phyloP scores from a whole-genome alignment of 1,140 invertebrate species.

The Ganaspis sp. region DNA sequence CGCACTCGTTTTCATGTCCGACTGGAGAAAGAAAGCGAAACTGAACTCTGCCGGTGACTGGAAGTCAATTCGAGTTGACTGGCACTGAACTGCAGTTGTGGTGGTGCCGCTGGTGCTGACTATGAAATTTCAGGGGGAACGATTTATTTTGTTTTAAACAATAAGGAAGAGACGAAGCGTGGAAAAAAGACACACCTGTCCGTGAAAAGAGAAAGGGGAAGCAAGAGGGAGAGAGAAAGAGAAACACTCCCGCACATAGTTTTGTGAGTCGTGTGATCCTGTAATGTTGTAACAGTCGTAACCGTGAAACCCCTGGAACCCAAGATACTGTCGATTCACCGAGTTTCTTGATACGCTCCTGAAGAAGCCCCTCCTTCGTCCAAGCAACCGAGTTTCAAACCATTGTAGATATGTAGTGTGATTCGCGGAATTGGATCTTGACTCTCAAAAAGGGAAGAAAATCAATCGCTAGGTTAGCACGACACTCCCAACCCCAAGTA shows the following conservation, averaged over 20 bases:
- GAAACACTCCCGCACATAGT: neutral
- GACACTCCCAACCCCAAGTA: neutral
- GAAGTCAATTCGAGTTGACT: neutral
- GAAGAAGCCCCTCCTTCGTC: constrained; percentile 2
- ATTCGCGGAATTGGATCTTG: neutral
- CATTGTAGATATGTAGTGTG: neutral
- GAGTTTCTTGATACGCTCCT: neutral
- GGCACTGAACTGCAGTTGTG: neutral
- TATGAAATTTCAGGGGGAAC: neutral
- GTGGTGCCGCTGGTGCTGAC: neutral
- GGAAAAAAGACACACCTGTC: neutral
- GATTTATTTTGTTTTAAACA: neutral
- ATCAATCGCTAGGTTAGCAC: neutral
- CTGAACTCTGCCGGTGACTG: neutral
- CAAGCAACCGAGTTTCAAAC: constrained; percentile 8
- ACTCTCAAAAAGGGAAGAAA: constrained; percentile 13
- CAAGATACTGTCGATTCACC: neutral
- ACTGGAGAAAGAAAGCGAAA: too few species aligned
- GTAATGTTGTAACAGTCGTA: neutral
- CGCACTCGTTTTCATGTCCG: neutral
- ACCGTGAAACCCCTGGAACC: neutral
- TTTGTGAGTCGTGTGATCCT: neutral
- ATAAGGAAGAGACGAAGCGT: neutral
- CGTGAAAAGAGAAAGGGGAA: neutral
- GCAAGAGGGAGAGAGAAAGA: neutral